Conservation (phyloP, 2,113 vertebrate species). For the Tetrax tetrax region DNA sequence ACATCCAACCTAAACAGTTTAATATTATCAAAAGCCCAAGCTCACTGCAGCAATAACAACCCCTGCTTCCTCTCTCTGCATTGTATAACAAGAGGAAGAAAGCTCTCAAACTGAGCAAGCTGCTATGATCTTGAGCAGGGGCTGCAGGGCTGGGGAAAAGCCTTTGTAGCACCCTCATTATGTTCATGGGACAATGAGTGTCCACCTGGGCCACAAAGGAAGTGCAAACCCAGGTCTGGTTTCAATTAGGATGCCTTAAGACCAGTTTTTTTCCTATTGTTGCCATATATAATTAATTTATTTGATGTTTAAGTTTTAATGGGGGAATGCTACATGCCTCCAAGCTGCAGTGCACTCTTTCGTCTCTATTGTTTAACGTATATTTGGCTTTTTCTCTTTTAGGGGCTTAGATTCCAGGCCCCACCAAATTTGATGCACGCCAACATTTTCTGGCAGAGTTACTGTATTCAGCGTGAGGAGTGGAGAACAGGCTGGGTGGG, state of each 20-base stretch:
- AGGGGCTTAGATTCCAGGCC: not conserved
- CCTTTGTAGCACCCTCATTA: constrained; percentile 47
- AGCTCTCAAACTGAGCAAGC: constrained; percentile 32
- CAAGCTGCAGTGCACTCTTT: not conserved
- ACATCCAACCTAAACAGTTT: constrained; percentile 75
- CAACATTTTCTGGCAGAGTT: not conserved
- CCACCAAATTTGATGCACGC: not conserved
- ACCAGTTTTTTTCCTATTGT: constrained; percentile 10
- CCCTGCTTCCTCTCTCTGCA: constrained; percentile 46
- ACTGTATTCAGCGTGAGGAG: not conserved
- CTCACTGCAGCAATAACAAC: constrained; percentile 58
- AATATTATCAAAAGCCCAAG: constrained; percentile 61
- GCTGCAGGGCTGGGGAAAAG: constrained; percentile 48
- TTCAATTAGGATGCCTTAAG: constrained; percentile 61
- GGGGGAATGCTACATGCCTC: not conserved
- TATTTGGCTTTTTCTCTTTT: not conserved
- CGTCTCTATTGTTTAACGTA: not conserved
- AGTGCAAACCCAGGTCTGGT: constrained; percentile 46
- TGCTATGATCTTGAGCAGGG: constrained; percentile 49
- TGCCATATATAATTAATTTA: constrained; percentile 18
- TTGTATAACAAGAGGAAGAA: constrained; percentile 39
- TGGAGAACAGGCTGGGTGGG: not conserved
- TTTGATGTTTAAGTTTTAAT: constrained; percentile 31
- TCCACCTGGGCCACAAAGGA: constrained; percentile 69
- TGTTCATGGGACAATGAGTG: not conserved